Conservation (phyloP, 2,113 vertebrate species). For the Melanotaenia duboulayi region DNA sequence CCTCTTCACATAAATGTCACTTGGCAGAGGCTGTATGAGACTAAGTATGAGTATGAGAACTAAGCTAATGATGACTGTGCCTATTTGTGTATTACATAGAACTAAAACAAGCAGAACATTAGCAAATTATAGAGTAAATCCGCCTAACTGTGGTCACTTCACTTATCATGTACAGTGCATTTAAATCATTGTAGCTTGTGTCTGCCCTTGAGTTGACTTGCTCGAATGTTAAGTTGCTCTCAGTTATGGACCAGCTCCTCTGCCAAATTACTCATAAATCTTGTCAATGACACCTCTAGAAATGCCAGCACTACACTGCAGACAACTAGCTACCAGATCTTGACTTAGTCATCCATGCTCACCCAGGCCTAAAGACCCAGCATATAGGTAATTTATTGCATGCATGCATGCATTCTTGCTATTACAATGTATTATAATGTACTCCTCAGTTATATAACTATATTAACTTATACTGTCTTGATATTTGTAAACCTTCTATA, state of each 20-base stretch:
- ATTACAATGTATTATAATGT: background rate
- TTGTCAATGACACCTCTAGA: constrained; percentile 22
- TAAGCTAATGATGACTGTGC: background rate
- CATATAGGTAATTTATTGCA: constrained; percentile 6
- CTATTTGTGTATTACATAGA: background rate
- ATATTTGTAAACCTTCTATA: constrained; percentile 11
- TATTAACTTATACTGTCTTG: background rate
- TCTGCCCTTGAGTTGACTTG: background rate
- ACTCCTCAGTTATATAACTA: background rate
- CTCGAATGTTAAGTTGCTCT: constrained; percentile 16
- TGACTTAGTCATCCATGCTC: constrained; percentile 14
- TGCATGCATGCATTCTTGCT: background rate
- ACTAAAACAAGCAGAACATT: background rate
- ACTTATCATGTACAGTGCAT: background rate
- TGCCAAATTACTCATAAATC: constrained; percentile 6
- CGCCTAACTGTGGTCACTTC: background rate
- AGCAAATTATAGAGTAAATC: background rate
- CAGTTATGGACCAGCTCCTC: background rate
- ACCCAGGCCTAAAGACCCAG: background rate
- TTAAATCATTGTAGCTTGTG: background rate
- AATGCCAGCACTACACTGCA: constrained; percentile 26
- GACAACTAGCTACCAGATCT: background rate
- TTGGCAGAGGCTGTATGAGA: background rate
- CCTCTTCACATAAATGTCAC: constrained; percentile 1
- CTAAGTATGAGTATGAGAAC: no score